Percentiles rank a stretch among this genome's conserved stretches.
phyloP scores from a whole-genome alignment of 2,888 invertebrate species.

The Halocaridina rubra region DNA sequence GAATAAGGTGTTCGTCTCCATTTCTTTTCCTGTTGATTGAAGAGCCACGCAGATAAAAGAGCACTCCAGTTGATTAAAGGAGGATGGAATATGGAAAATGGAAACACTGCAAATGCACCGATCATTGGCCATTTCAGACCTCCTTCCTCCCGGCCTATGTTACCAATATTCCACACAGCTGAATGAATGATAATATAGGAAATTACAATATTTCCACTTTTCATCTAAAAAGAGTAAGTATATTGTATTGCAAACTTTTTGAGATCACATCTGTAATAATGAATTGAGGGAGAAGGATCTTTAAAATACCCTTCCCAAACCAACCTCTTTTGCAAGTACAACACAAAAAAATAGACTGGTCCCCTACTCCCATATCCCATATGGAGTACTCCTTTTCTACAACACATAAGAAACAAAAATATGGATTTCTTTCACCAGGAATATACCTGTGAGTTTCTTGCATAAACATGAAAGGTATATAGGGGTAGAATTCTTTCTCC shows the following conservation, averaged over 20 bases:
- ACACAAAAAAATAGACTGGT: too few relatives aligned
- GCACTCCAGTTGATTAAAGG: slow-evolving; percentile 55
- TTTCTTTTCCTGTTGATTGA: slow-evolving; percentile 81
- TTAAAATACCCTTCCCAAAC: too few relatives aligned
- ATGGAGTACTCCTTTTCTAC: too few relatives aligned
- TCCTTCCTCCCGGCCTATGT: slow-evolving; percentile 86
- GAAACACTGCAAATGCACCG: slow-evolving; percentile 79
- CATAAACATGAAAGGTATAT: too few relatives aligned
- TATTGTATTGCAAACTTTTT: not conserved
- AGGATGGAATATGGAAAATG: slow-evolving; percentile 71
- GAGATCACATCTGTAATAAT: too few relatives aligned
- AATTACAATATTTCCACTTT: not conserved
- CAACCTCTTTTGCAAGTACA: too few relatives aligned
- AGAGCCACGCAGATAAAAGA: slow-evolving; percentile 75
- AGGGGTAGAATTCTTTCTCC: too few relatives aligned
- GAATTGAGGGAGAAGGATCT: too few relatives aligned
- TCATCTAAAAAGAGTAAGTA: not conserved
- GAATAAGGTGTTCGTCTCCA: slow-evolving; percentile 79
- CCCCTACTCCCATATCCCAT: too few relatives aligned
- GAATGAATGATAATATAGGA: slow-evolving; percentile 65
- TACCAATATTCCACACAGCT: slow-evolving; percentile 93
- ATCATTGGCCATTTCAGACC: slow-evolving; percentile 77
- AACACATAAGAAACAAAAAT: too few relatives aligned
- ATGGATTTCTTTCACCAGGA: too few relatives aligned
- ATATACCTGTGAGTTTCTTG: too few relatives aligned